phyloP scores from a whole-genome alignment of 1,140 invertebrate genomes.

The Habropoda laboriosa region DNA sequence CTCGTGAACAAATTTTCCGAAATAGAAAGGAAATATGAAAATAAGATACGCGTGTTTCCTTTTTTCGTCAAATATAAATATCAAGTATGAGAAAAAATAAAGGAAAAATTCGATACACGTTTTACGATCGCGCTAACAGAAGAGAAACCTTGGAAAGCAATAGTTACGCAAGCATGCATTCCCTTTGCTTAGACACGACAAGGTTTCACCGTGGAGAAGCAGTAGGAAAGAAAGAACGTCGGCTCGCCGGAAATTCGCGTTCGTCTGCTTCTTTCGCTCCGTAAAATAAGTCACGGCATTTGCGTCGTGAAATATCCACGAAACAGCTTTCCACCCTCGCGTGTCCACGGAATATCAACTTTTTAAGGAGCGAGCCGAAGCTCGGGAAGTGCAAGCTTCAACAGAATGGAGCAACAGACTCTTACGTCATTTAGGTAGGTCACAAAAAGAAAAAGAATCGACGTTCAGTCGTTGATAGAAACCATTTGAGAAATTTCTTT shows the following conservation, averaged over 20 bases:
- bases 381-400: not conserved
- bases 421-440: not conserved
- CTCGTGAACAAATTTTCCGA: no score
- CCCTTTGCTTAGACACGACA: constrained; percentile 48
- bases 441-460: not conserved
- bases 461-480: no score
- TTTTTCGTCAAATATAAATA: no score
- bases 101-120: not conserved
- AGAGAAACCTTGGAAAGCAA: constrained; percentile 23
- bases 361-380: not conserved
- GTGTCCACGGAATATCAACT: constrained; percentile 42
- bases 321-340: constrained; percentile 31
- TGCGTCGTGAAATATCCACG: constrained; percentile 43
- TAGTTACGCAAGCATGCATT: constrained; percentile 44
- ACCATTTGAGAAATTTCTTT: no score
- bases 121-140: constrained; percentile 21
- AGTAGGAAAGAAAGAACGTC: constrained; percentile 39
- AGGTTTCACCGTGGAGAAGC: constrained; percentile 49
- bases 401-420: not conserved
- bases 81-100: not conserved
- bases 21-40: no score
- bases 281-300: constrained; percentile 45
- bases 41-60: no score
- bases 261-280: constrained; percentile 31
- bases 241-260: constrained; percentile 41